Percentiles rank a stretch among this genome's conserved stretches.
Evolutionary conservation across 1,140 invertebrate species (phyloP).

Genomic region (Drosophila nannoptera): DNA sequence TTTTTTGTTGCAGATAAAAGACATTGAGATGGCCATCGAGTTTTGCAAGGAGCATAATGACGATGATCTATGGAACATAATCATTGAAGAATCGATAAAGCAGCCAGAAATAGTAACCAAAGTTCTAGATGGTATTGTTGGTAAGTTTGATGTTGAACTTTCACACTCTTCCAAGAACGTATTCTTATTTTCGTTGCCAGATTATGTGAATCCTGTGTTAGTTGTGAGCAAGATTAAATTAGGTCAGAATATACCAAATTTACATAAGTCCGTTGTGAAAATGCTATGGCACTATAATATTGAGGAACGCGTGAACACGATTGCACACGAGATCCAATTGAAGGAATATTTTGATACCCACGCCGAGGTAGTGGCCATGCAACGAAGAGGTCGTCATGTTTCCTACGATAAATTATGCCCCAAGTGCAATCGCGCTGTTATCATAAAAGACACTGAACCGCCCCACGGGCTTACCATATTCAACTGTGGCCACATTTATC

Average conservation of each 20-base stretch:
- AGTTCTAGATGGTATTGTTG: slow-evolving; percentile 80
- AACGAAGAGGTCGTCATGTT: slow-evolving; percentile 87
- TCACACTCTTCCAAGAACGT: not conserved
- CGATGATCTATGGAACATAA: slow-evolving; percentile 94
- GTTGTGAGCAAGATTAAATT: slow-evolving; percentile 91
- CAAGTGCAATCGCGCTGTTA: slow-evolving; percentile 86
- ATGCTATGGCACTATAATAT: slow-evolving; percentile 97
- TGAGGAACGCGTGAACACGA: slow-evolving; percentile 93
- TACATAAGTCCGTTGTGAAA: slow-evolving; percentile 94
- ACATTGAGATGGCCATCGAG: slow-evolving; percentile 95
- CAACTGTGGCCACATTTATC: slow-evolving; percentile 94
- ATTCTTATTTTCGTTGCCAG: slow-evolving; percentile 45
- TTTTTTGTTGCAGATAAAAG: slow-evolving; percentile 79
- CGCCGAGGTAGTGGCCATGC: slow-evolving; percentile 87
- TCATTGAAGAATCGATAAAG: slow-evolving; percentile 93
- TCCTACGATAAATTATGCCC: slow-evolving; percentile 87
- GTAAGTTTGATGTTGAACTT: slow-evolving; percentile 27
- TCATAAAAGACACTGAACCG: slow-evolving; percentile 83
- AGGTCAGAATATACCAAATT: slow-evolving; percentile 90
- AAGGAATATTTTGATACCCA: slow-evolving; percentile 94
- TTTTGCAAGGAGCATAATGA: slow-evolving; percentile 99
- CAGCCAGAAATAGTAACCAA: slow-evolving; percentile 87
- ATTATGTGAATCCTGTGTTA: slow-evolving; percentile 92
- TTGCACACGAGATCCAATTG: slow-evolving; percentile 92
- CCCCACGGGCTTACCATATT: slow-evolving; percentile 88